Conservation (phyloP, 2,113 vertebrate genomes). For the Austrofundulus limnaeus region DNA sequence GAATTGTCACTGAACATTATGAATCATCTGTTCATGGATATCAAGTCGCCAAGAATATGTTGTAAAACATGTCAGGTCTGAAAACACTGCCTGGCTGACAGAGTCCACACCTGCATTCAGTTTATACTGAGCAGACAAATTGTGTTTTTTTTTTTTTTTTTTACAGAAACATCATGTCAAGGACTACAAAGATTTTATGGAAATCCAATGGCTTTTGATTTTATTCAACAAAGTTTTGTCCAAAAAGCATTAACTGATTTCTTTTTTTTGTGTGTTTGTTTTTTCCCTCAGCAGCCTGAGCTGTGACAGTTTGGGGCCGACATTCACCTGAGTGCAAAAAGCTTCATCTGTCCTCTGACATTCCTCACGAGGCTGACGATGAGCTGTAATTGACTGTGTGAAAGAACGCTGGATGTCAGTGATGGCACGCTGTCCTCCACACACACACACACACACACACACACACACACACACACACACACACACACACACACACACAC, state of each 20-base stretch:
- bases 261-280: not conserved
- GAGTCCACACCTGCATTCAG: constrained; percentile 29
- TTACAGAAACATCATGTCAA: not conserved
- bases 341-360: constrained; percentile 52
- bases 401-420: constrained; percentile 38
- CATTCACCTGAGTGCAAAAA: constrained; percentile 39
- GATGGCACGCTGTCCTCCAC: constrained; percentile 36
- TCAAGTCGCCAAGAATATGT: no score
- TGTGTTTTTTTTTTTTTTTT: no score
- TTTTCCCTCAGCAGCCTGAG: constrained; percentile 9
- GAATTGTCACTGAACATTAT: no score
- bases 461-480: not conserved
- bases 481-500: constrained; percentile 16
- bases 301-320: constrained; percentile 7
- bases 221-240: not conserved
- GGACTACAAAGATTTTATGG: constrained; percentile 15
- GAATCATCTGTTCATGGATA: no score
- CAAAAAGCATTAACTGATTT: not conserved
- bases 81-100: no score
- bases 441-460: not conserved
- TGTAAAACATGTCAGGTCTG: no score
- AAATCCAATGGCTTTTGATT: not conserved
- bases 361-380: constrained; percentile 37
- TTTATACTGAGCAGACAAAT: no score
- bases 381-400: constrained; percentile 48